Evolutionary conservation across 2,888 invertebrate species (phyloP).

Genomic region (Liopterus haemorrhoidalis): DNA sequence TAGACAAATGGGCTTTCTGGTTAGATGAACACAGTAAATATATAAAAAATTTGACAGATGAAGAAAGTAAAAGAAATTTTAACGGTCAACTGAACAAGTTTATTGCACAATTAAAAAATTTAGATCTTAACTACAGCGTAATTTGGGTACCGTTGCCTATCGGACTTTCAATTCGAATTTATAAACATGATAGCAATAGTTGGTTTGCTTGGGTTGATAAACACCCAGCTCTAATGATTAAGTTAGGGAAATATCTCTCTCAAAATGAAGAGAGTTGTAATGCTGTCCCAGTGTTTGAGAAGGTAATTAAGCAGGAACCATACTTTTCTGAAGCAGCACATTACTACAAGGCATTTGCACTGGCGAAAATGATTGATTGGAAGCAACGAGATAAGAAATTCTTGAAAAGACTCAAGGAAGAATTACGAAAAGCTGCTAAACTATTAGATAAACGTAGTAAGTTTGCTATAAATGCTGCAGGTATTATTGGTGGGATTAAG

Average conservation of each 20-base stretch:
- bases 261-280: slow-evolving; percentile 19
- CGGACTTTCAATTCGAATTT: no score
- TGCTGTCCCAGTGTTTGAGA: slow-evolving; percentile 32
- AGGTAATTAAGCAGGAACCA: slow-evolving; percentile 33
- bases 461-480: slow-evolving; percentile 20
- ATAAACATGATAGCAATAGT: no score
- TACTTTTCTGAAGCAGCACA: slow-evolving; percentile 34
- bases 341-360: slow-evolving; percentile 35
- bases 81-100: no score
- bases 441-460: slow-evolving; percentile 22
- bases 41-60: no score
- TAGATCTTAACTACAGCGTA: no score
- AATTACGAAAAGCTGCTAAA: slow-evolving; percentile 23
- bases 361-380: slow-evolving; percentile 18
- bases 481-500: slow-evolving; percentile 27
- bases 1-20: slow-evolving; percentile 36
- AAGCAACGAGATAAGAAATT: no score
- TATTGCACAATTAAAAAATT: no score
- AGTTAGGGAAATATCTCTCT: slow-evolving; percentile 26
- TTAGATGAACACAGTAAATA: slow-evolving; percentile 28
- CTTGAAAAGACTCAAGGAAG: no score
- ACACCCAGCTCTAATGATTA: slow-evolving; percentile 28
- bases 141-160: no score
- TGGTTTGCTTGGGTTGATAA: slow-evolving; percentile 18
- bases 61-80: no score